Evolutionary conservation across 1,140 invertebrate species (phyloP).

Genomic region (Drosophila ohnishii): DNA sequence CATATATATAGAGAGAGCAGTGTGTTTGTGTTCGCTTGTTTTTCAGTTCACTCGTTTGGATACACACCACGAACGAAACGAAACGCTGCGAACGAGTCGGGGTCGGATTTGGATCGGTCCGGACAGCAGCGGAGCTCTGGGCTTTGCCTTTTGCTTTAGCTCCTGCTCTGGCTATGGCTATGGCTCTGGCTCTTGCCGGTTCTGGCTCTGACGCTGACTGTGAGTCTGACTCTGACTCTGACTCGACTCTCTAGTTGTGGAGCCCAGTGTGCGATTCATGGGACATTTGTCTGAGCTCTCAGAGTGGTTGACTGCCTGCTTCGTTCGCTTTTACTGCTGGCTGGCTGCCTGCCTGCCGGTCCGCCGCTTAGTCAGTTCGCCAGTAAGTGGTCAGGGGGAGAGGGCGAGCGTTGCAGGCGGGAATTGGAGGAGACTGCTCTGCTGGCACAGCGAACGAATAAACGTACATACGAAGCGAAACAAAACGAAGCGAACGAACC

Average conservation of each 20-base stretch:
- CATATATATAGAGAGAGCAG: constrained; percentile 3
- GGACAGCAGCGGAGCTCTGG: constrained; percentile 11
- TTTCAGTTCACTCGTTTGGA: constrained; percentile 67
- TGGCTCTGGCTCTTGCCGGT: constrained; percentile 16
- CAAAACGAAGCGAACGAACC: constrained; percentile 29
- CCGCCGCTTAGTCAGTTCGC: constrained; percentile 23
- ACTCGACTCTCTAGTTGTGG: constrained; percentile 21
- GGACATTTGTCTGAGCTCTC: constrained; percentile 61
- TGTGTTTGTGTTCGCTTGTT: constrained; percentile 52
- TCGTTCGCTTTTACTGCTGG: constrained; percentile 53
- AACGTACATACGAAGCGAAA: constrained; percentile 18
- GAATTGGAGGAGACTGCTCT: constrained; percentile 32
- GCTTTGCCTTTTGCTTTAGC: constrained; percentile 41
- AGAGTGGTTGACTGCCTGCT: constrained; percentile 53
- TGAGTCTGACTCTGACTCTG: constrained; percentile 19
- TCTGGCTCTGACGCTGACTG: constrained; percentile 21
- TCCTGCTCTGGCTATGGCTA: constrained; percentile 14
- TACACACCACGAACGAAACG: constrained; percentile 52
- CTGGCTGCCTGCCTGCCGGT: constrained; percentile 15
- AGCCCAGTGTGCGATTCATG: constrained; percentile 48
- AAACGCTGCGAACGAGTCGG: constrained; percentile 42
- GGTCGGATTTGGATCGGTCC: constrained; percentile 31
- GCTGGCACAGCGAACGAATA: constrained; percentile 41
- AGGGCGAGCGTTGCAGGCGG: constrained; percentile 7
- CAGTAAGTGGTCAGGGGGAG: constrained; percentile 41